Evolutionary conservation across 1,140 invertebrate genomes (phyloP).

Genomic region (Trialeurodes vaporariorum): DNA sequence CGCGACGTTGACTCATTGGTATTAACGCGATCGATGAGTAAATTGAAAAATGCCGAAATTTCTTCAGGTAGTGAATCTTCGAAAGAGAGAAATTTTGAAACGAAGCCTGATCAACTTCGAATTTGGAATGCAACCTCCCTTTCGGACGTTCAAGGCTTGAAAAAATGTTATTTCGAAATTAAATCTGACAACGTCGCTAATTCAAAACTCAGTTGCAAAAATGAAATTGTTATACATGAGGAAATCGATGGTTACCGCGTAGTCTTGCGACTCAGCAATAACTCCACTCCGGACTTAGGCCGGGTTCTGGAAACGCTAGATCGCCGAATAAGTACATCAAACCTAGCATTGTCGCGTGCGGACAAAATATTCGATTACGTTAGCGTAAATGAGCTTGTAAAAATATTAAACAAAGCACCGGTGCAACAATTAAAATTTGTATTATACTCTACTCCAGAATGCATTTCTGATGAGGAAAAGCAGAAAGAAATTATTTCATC

Average conservation of each 20-base stretch:
- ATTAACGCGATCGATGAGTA: background rate
- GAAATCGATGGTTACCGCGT: background rate
- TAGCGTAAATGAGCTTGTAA: background rate
- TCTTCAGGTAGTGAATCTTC: too few species aligned
- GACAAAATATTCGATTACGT: background rate
- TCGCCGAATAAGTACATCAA: background rate
- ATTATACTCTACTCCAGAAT: background rate
- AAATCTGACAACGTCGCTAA: too few species aligned
- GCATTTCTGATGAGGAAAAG: background rate
- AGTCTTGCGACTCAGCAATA: background rate
- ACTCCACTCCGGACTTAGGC: background rate
- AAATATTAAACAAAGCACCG: too few species aligned
- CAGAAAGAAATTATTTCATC: background rate
- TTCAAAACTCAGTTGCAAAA: background rate
- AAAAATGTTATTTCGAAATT: background rate
- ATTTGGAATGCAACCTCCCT: background rate
- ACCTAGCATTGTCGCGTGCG: background rate
- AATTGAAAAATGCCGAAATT: too few species aligned
- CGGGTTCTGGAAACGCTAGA: background rate
- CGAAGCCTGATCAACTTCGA: background rate
- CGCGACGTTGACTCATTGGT: background rate
- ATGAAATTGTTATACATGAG: background rate
- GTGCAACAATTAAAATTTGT: too few species aligned
- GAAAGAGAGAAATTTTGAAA: background rate
- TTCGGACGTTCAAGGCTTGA: background rate